Conservation (phyloP, 1,140 invertebrate genomes). For the Pomacea maculata region DNA sequence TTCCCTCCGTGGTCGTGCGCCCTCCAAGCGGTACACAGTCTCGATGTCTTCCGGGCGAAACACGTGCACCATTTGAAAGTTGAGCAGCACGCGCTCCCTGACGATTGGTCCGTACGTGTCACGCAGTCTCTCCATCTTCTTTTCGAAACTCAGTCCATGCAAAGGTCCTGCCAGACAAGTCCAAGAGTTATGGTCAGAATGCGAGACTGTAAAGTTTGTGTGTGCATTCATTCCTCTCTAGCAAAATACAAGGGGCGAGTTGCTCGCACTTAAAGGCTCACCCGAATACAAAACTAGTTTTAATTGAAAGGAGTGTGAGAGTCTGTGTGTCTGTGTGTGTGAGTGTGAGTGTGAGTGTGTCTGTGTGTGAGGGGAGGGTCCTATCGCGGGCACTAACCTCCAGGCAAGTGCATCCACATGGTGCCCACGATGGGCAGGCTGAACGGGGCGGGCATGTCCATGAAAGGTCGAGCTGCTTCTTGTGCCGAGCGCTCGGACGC, state of each 20-base stretch:
- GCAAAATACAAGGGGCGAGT: too few relatives aligned
- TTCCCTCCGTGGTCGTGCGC: conserved; percentile 77
- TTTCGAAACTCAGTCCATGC: conserved; percentile 23
- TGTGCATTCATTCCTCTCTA: too few relatives aligned
- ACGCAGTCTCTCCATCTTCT: conserved; percentile 23
- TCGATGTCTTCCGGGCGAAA: conserved; percentile 84
- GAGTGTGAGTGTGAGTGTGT: background rate
- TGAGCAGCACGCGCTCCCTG: conserved; percentile 27
- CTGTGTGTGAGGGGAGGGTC: background rate
- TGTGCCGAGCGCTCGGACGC: background rate
- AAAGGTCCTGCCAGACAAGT: conserved; percentile 23
- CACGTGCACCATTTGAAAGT: conserved; percentile 60
- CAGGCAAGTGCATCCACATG: conserved; percentile 30
- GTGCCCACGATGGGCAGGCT: conserved; percentile 35
- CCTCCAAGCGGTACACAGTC: conserved; percentile 75
- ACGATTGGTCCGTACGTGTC: conserved; percentile 37
- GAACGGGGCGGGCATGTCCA: conserved; percentile 33
- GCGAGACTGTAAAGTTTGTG: background rate
- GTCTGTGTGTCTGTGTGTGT: background rate
- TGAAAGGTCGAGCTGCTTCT: conserved; percentile 24
- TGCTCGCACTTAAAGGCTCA: too few relatives aligned
- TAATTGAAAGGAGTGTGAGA: too few relatives aligned
- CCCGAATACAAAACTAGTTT: too few relatives aligned
- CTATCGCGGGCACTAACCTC: conserved; percentile 22
- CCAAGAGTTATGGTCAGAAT: background rate